A percentile compares a stretch with the other conserved stretches of the same genome.
Evolutionary conservation across 64 coral and sea anemone genomes (phyloP).

Genomic region (Montipora efflorescens): DNA sequence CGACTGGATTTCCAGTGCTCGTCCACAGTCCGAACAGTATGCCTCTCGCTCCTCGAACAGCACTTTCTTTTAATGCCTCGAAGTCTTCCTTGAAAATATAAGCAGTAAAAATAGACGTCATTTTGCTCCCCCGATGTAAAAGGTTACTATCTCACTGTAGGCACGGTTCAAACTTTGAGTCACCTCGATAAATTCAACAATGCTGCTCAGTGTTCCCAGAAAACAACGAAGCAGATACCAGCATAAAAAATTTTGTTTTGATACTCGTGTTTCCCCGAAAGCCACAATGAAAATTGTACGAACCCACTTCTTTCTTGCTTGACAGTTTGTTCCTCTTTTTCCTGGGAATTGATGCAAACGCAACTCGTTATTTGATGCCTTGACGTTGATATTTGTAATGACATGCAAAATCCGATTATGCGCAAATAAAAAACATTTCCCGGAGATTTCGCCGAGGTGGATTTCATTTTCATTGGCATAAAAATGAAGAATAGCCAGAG

Average conservation of each 20-base stretch:
- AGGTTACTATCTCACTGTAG: too few relatives aligned
- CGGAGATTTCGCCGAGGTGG: not conserved
- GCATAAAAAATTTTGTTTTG: not conserved
- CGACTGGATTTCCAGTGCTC: conserved; percentile 49
- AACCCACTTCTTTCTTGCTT: not conserved
- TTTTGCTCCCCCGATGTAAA: not conserved
- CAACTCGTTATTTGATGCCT: not conserved
- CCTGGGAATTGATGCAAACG: not conserved
- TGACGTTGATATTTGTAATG: not conserved
- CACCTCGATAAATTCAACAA: too few relatives aligned
- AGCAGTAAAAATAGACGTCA: not conserved
- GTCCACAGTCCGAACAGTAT: not conserved
- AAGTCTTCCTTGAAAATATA: conserved; percentile 19
- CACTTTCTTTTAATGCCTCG: not conserved
- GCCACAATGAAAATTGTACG: not conserved
- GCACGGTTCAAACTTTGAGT: too few relatives aligned
- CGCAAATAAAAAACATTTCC: conserved; percentile 19
- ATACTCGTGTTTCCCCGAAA: not conserved
- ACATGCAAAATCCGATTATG: conserved; percentile 17
- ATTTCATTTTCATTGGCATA: not conserved
- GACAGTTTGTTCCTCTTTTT: conserved; percentile 38
- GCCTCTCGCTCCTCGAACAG: not conserved
- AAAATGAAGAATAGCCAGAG: too few relatives aligned
- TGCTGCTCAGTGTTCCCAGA: too few relatives aligned
- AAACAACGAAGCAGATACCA: too few relatives aligned